Percentiles rank a stretch among this genome's conserved stretches.
These are phyloP conservation scores for Dryobates pubescens DNA, from an alignment of 2,797 vertebrate genomes.

Conservation along the genomic window DNA sequence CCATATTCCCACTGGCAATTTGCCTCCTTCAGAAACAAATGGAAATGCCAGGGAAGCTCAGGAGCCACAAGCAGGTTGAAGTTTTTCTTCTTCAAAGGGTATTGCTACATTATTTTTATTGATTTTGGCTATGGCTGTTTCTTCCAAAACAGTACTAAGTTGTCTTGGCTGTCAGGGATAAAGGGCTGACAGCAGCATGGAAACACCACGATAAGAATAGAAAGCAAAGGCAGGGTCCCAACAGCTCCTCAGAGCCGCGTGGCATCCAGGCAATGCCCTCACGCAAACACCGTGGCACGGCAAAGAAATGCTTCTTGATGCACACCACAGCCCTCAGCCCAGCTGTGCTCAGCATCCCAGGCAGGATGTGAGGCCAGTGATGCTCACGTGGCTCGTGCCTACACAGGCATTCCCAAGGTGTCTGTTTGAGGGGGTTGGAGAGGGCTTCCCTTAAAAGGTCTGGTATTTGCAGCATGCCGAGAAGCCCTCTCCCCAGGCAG, in stretches of 20 bases:
- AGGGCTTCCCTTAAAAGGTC: constrained; percentile 63
- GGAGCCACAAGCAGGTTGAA: neutral
- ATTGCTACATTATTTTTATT: neutral
- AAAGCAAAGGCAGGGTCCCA: constrained; percentile 5
- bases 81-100: constrained; percentile 18
- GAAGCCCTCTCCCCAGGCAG: constrained; percentile 29
- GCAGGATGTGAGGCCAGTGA: neutral
- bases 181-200: neutral
- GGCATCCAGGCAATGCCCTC: neutral
- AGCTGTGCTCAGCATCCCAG: neutral
- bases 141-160: neutral
- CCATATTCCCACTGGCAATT: neutral
- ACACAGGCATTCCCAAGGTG: constrained; percentile 2
- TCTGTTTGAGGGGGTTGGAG: accelerated
- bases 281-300: neutral
- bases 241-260: neutral
- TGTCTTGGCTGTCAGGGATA: neutral
- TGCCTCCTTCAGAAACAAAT: neutral
- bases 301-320: neutral
- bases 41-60: neutral
- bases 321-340: accelerated
- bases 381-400: neutral
- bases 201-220: constrained; percentile 27
- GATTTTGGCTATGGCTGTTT: neutral
- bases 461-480: constrained; percentile 18